Evolutionary conservation across 1,140 invertebrate species (phyloP).

Genomic region (Drosophila sucinea): DNA sequence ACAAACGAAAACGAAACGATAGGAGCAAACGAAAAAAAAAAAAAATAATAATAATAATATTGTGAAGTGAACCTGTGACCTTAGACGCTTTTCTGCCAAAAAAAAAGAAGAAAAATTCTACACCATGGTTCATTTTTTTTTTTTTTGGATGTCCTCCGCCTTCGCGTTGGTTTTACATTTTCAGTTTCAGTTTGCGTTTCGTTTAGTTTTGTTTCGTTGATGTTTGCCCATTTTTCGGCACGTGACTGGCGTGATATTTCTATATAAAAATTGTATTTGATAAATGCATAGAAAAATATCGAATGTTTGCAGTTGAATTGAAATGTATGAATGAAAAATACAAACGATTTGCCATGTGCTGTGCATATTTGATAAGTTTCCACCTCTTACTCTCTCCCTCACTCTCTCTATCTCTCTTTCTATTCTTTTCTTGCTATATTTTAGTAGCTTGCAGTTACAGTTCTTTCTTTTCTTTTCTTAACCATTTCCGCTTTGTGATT

Average conservation of each 20-base stretch:
- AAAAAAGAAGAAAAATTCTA: not conserved
- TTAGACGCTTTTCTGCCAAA: conserved; percentile 2
- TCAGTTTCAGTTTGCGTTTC: conserved; percentile 15
- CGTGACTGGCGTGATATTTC: conserved; percentile 39
- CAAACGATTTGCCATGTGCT: conserved; percentile 36
- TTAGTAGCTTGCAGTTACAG: not conserved
- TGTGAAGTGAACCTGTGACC: conserved; percentile 21
- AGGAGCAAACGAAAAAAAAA: not conserved
- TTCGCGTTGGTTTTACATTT: not conserved
- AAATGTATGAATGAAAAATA: conserved; percentile 17
- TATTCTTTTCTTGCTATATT: conserved; percentile 10
- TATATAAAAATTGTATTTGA: conserved; percentile 56
- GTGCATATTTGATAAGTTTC: conserved; percentile 29
- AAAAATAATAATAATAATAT: conserved; percentile 8
- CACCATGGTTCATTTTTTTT: not conserved
- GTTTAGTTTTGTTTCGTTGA: conserved; percentile 2
- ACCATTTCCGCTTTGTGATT: conserved; percentile 47
- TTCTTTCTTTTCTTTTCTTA: conserved; percentile 41
- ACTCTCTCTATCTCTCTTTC: conserved; percentile 5
- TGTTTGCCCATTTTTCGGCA: conserved; percentile 30
- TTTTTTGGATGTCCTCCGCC: not conserved
- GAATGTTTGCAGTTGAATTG: conserved; percentile 49
- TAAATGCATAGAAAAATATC: conserved; percentile 59
- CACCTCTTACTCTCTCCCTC: conserved; percentile 1
- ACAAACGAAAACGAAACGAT: not conserved